Evolutionary conservation across 1,140 invertebrate species (phyloP), one percentile per base, ranked within the genome.

Genomic region (Eumaeus atala): DNA sequence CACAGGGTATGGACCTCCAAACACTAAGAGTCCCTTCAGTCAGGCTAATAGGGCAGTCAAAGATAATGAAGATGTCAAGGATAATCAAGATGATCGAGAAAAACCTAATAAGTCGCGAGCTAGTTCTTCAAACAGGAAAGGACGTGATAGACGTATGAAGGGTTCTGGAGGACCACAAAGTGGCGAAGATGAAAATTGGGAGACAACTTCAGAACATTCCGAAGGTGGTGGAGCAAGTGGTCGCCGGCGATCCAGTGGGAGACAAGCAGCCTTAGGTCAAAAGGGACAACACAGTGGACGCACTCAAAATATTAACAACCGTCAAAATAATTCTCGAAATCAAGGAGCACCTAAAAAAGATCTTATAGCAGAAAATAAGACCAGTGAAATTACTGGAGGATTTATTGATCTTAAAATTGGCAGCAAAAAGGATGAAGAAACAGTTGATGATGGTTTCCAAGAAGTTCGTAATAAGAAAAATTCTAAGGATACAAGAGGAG

Each of bases 401-500:
- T 71, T 84, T 61, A 67, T 55, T 62, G 87, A 88, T 70, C 62
- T 87, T 59, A 88, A 88, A 59, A 67, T 85, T 64, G 57, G 60
- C 50, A 53, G 14, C 16, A 84, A 84, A 56, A 86, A 84, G 66
- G 80, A 86, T 11, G 84, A 84, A 40, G 83, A 82, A 55, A 59
- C 64, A 37, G 58, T 92, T 55, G 89, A 93, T 68, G 94, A 95
- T 74, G 95, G 94, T 40, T 96, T 96, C 77, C 95, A 96, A 78
- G 95, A 97, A 78, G 95, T 96, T 1, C 91, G 93, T 42, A 95
- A 93, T 37, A 95, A 95, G 72, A 95, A 95, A 68, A 92, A 90
- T 62, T 90, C 90, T 0, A 92, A 92, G 66, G 91, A 92, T 50
- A 84, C 89, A 3, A 87, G 89, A 87, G 90, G 66, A 61, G 74